Evolutionary conservation across 2,113 vertebrate genomes (phyloP).

Genomic region (Synodontis membranacea): DNA sequence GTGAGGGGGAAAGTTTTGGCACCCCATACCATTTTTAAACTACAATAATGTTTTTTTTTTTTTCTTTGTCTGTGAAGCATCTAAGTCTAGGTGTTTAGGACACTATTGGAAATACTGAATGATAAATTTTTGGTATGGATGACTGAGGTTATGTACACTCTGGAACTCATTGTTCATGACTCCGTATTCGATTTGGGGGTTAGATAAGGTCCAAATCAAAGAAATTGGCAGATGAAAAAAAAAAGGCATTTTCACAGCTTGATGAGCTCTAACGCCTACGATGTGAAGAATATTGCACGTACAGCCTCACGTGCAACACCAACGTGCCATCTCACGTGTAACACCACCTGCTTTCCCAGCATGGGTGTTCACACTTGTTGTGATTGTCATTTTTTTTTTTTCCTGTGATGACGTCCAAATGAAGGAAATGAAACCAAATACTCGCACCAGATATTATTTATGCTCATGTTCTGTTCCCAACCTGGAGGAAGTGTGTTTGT

Average conservation of each 20-base stretch:
- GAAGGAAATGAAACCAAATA: neutral
- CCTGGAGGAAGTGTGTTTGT: conserved; percentile 8
- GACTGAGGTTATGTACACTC: neutral
- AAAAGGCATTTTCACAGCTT: neutral
- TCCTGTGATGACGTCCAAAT: neutral
- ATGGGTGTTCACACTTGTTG: conserved; percentile 6
- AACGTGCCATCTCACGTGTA: conserved; percentile 3
- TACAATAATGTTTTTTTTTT: neutral
- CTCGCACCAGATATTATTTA: neutral
- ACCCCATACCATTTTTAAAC: neutral
- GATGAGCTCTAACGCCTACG: neutral
- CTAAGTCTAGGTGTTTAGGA: neutral
- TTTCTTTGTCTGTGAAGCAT: neutral
- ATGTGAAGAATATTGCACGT: neutral
- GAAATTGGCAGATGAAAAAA: neutral
- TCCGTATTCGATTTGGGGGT: neutral
- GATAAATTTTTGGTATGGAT: neutral
- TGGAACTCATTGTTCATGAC: neutral
- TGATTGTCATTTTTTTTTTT: neutral
- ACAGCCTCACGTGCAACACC: neutral
- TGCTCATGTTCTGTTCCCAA: neutral
- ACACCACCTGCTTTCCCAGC: conserved; percentile 31
- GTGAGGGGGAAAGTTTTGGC: neutral
- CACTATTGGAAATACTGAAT: neutral
- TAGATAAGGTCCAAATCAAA: neutral